A percentile compares a stretch with the other conserved stretches of the same genome.
Evolutionary conservation across 2,113 vertebrate species (phyloP).

Genomic region (Toxotes jaculatrix): DNA sequence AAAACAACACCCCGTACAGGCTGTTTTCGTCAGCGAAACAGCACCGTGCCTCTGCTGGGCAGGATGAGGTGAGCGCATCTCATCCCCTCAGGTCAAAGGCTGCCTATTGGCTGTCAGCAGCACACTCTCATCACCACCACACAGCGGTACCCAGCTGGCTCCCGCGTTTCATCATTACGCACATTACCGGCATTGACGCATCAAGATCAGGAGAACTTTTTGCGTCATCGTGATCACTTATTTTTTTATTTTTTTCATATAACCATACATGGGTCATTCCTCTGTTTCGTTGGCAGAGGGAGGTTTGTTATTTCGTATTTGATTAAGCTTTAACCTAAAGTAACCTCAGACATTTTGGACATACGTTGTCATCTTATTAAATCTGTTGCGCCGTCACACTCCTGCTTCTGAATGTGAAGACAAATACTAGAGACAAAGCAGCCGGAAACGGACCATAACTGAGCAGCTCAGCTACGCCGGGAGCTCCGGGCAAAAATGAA

Average conservation of each 20-base stretch:
- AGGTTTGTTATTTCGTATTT: not conserved
- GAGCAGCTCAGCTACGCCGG: slow-evolving; percentile 16
- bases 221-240: slow-evolving; percentile 65
- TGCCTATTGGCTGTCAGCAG: slow-evolving; percentile 26
- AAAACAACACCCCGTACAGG: slow-evolving; percentile 17
- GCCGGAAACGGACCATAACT: slow-evolving; percentile 38
- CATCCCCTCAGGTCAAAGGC: slow-evolving; percentile 6
- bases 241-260: slow-evolving; percentile 16
- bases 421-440: slow-evolving; percentile 19
- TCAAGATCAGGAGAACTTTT: slow-evolving; percentile 58
- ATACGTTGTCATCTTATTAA: not conserved
- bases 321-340: not conserved
- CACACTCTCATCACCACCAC: slow-evolving; percentile 24
- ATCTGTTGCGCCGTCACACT: not conserved
- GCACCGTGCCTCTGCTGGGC: slow-evolving; percentile 7
- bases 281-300: slow-evolving; percentile 1
- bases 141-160: slow-evolving; percentile 40
- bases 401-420: slow-evolving; percentile 25
- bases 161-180: slow-evolving; percentile 71
- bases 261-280: slow-evolving; percentile 64
- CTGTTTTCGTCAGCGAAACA: slow-evolving; percentile 23
- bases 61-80: slow-evolving; percentile 10
- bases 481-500: slow-evolving; percentile 45
- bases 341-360: not conserved
- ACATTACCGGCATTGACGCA: slow-evolving; percentile 76